Conservation (phyloP, 2,797 vertebrate genomes). For the Chromobotia macracanthus region DNA sequence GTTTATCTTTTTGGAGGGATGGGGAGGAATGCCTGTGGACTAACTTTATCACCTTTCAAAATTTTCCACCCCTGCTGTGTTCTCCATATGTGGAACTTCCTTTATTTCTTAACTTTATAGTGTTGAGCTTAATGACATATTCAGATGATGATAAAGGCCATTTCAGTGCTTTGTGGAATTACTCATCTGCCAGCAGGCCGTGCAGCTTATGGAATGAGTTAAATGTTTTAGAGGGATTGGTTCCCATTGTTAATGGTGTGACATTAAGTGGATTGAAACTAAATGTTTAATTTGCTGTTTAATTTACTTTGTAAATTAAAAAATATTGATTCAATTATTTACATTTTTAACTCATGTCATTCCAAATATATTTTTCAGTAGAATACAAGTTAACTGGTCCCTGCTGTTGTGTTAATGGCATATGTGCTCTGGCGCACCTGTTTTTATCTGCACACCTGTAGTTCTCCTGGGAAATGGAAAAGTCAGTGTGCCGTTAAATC, state of each 20-base stretch:
- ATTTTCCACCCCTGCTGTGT: slow-evolving; percentile 28
- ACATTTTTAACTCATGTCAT: too few relatives aligned
- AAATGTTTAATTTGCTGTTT: slow-evolving; percentile 1
- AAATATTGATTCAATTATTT: too few relatives aligned
- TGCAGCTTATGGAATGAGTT: slow-evolving; percentile 48
- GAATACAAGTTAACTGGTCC: too few relatives aligned
- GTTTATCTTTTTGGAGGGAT: too few relatives aligned
- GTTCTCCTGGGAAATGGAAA: slow-evolving; percentile 9
- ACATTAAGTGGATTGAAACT: background rate
- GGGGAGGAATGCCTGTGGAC: too few relatives aligned
- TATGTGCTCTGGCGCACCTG: slow-evolving; percentile 31
- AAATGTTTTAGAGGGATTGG: slow-evolving; percentile 29
- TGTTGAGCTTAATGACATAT: slow-evolving; percentile 21
- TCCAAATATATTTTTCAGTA: too few relatives aligned
- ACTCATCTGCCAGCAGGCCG: slow-evolving; percentile 44
- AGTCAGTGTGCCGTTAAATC: slow-evolving; percentile 35
- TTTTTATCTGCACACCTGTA: slow-evolving; percentile 37
- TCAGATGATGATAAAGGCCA: slow-evolving; percentile 15
- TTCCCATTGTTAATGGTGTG: background rate
- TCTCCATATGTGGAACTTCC: slow-evolving; percentile 7
- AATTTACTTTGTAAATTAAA: too few relatives aligned
- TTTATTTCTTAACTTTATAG: slow-evolving; percentile 28
- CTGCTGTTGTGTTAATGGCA: slow-evolving; percentile 19
- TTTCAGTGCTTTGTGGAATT: slow-evolving; percentile 45
- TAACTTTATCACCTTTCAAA: background rate